Percentiles rank a stretch among this genome's conserved stretches.
These are phyloP conservation scores for Epinotia brunnichana DNA, from an alignment of 2,888 invertebrate species.

Conservation along the genomic window DNA sequence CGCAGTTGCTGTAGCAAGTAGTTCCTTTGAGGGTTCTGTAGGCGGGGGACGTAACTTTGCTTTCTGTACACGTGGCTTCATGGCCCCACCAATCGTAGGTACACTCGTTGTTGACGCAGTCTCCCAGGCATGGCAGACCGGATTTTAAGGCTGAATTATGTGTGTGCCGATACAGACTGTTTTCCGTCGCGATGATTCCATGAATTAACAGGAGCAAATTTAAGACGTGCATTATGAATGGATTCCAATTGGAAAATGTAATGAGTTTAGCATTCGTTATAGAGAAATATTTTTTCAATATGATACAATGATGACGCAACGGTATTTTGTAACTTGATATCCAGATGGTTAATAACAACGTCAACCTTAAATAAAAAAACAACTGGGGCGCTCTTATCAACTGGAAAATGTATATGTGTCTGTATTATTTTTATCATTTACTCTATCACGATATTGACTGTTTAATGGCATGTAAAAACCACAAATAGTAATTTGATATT, in stretches of 20 bases:
- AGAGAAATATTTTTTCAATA: too few relatives aligned
- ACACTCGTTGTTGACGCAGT: constrained; percentile 19
- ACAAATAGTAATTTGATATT: too few relatives aligned
- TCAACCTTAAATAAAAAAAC: neutral
- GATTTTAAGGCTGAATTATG: constrained; percentile 19
- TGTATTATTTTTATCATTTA: neutral
- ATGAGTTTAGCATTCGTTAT: neutral
- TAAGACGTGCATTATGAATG: neutral
- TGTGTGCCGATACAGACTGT: constrained; percentile 19
- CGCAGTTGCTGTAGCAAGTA: constrained; percentile 38
- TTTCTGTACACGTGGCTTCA: neutral
- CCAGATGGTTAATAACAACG: constrained; percentile 13
- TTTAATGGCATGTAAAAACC: neutral
- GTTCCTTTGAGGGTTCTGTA: constrained; percentile 30
- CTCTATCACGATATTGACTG: neutral
- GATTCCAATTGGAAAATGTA: neutral
- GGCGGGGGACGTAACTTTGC: constrained; percentile 14
- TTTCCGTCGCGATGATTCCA: neutral
- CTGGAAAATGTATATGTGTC: neutral
- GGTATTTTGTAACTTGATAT: constrained; percentile 10
- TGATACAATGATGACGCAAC: neutral
- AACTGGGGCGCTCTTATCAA: neutral
- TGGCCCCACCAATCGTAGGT: constrained; percentile 30
- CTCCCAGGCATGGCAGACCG: constrained; percentile 20
- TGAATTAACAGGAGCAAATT: neutral